These are phyloP conservation scores for Characodon lateralis DNA, from an alignment of 2,797 vertebrate genomes.

Conservation along the genomic window DNA sequence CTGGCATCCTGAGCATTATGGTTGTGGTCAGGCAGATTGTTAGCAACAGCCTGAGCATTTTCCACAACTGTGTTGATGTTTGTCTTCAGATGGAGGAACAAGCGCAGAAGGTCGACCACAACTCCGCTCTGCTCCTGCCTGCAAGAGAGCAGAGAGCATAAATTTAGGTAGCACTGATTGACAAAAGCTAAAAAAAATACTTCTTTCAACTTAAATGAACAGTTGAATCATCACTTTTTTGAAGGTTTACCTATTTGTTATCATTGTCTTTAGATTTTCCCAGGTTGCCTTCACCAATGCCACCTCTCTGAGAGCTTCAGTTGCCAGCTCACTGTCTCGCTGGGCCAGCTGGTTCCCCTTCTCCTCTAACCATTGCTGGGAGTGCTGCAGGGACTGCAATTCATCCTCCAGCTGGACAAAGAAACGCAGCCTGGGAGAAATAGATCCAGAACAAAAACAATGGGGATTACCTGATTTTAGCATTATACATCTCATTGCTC, in stretches of 20 bases:
- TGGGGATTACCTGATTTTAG: constrained; percentile 51
- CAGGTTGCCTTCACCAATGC: constrained; percentile 84
- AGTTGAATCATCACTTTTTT: background rate
- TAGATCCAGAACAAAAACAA: constrained; percentile 57
- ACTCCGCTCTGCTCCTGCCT: constrained; percentile 89
- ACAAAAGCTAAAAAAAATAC: background rate
- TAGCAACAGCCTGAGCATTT: constrained; percentile 79
- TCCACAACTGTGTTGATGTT: constrained; percentile 83
- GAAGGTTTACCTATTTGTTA: constrained; percentile 85
- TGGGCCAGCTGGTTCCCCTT: constrained; percentile 90
- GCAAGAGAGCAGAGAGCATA: constrained; percentile 29
- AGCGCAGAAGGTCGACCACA: constrained; percentile 86
- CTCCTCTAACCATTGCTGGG: constrained; percentile 90
- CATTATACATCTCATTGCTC: constrained; percentile 30
- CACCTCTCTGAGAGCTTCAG: constrained; percentile 86
- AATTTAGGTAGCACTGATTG: background rate
- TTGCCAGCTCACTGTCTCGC: constrained; percentile 86
- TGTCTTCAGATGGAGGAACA: constrained; percentile 86
- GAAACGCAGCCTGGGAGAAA: constrained; percentile 84
- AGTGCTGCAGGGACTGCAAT: constrained; percentile 90
- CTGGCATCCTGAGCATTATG: constrained; percentile 88
- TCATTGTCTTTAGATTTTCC: constrained; percentile 85
- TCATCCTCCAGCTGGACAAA: constrained; percentile 95
- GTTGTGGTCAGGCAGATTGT: constrained; percentile 82
- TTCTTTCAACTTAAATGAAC: constrained; percentile 8